These are phyloP conservation scores for Corydoras maculifer DNA, from an alignment of 2,113 vertebrate species.

Conservation along the genomic window DNA sequence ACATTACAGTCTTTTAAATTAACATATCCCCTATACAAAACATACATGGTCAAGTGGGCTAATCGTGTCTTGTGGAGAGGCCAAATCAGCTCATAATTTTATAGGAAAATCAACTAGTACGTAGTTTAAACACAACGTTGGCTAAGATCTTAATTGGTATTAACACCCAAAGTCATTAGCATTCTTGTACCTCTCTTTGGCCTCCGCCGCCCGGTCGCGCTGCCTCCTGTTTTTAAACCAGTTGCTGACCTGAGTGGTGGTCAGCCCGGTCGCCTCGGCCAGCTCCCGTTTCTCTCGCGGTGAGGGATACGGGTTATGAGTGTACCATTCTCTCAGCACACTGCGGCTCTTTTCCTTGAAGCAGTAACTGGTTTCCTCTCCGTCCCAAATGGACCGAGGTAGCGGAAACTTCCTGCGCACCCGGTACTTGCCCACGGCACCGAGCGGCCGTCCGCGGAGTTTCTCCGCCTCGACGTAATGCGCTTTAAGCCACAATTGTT, in stretches of 20 bases:
- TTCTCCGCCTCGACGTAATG: conserved; percentile 92
- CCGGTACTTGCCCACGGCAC: conserved; percentile 86
- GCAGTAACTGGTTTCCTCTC: conserved; percentile 88
- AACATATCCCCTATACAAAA: no score
- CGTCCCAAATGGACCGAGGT: conserved; percentile 87
- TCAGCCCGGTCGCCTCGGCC: conserved; percentile 86
- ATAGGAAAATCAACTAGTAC: no score
- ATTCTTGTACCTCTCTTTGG: conserved; percentile 83
- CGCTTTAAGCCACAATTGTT: conserved; percentile 88
- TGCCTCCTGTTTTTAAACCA: conserved; percentile 91
- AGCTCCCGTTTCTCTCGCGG: conserved; percentile 86
- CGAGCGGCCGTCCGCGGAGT: conserved; percentile 81
- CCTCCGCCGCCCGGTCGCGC: conserved; percentile 84
- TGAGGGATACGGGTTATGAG: conserved; percentile 87
- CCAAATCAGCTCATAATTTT: no score
- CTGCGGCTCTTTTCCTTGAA: conserved; percentile 88
- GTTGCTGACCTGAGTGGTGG: conserved; percentile 93
- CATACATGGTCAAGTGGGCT: no score
- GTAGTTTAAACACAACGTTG: neutral
- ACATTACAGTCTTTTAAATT: no score
- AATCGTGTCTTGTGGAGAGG: no score
- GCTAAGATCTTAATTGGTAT: neutral
- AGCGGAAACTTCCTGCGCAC: conserved; percentile 86
- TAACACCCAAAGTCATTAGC: conserved; percentile 11
- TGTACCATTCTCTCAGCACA: conserved; percentile 86